These are phyloP conservation scores for Venustaconcha ellipsiformis DNA, from an alignment of 1,140 invertebrate genomes.

Conservation along the genomic window DNA sequence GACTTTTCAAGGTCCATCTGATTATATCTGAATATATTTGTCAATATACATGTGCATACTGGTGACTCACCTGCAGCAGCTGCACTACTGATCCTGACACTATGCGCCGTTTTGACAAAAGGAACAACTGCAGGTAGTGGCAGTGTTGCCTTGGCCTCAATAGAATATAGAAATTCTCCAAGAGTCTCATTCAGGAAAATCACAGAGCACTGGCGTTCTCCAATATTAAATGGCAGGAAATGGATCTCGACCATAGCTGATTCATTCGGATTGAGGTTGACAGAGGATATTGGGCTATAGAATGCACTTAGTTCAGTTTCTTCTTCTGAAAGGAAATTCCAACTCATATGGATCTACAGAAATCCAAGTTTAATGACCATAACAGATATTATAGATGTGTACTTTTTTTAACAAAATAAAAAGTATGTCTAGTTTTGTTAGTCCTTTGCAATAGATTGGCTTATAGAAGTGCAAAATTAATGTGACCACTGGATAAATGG, in stretches of 20 bases:
- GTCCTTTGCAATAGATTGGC: too few species aligned
- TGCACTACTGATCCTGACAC: constrained; percentile 62
- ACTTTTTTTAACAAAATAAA: too few species aligned
- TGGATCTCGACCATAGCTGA: constrained; percentile 56
- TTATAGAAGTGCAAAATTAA: too few species aligned
- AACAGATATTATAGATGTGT: too few species aligned
- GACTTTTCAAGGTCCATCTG: too few species aligned
- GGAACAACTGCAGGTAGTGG: constrained; percentile 60
- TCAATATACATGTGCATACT: too few species aligned
- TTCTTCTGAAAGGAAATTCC: constrained; percentile 34
- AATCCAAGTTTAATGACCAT: too few species aligned
- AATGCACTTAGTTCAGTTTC: constrained; percentile 60
- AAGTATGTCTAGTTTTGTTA: too few species aligned
- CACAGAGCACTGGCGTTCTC: constrained; percentile 63
- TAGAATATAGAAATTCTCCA: constrained; percentile 68
- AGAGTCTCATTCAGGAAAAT: constrained; percentile 65
- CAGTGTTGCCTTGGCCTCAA: constrained; percentile 60
- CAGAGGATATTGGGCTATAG: constrained; percentile 49
- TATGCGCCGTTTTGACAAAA: constrained; percentile 53
- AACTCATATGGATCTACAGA: constrained; percentile 3
- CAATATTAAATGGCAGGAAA: constrained; percentile 66
- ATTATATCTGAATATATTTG: too few species aligned
- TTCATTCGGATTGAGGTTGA: constrained; percentile 50
- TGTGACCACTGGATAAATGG: too few species aligned
- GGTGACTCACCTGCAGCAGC: constrained; percentile 56